Evolutionary conservation across 2,888 invertebrate species (phyloP), one percentile per base, ranked within the genome.

Genomic region (Germaria angustata): DNA sequence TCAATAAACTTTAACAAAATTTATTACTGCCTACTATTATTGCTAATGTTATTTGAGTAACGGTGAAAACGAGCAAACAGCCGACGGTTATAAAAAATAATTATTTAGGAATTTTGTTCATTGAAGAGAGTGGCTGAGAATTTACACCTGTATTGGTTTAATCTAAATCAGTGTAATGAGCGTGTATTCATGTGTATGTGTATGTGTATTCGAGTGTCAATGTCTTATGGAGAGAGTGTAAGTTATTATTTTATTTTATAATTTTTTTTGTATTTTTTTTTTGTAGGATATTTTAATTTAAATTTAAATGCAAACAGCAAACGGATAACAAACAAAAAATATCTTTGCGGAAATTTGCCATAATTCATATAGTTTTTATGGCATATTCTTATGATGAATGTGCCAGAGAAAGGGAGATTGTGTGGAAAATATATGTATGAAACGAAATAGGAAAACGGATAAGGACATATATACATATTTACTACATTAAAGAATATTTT

Each of bases 31-130:
- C n/a, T 57, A 36, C 9, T 66, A 36, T 53, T 32, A 4, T 15
- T 20, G 8, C 17, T 51, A 32, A n/a, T 6, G 6, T 5, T 28
- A 28, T 20, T 36, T 51, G 8, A n/a, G n/a, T 61, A 55, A 55
- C 57, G 57, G 49, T 9, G 36, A 73, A 63, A 49, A 32, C 5
- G 53, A 28, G 17, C 8, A 36, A 20, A 68, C 51, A 44, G 77
- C 77, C 77, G 77, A 24, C 77, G 77, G 73, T 17, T 53, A 11
- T 24, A 39, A 20, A 9, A n/a, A n/a, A n/a, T n/a, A n/a, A n/a
- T n/a, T 24, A 13, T 6, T 9, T 49, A 7, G 20, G 9, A 44
- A 20, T 8, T 28, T 24, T 39, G 4, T 13, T 1, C 9, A 2
- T 39, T n/a, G 17, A 4, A 24, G 51, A 17, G 28, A 28, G 9